Conservation (phyloP, 2,797 vertebrate genomes). For the Chaetophractus vellerosus region DNA sequence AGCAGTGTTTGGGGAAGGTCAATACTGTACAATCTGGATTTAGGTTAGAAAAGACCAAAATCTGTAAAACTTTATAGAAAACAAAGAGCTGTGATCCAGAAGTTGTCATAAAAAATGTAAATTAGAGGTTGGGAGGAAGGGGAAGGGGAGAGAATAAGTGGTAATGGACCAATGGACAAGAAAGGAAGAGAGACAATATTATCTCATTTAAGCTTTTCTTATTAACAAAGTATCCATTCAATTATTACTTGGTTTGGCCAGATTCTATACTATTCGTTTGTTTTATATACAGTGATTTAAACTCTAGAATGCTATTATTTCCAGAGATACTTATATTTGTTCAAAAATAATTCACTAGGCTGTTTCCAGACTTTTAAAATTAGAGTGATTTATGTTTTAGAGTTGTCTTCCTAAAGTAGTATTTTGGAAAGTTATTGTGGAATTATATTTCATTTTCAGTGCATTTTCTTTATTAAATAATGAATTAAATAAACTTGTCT, state of each 20-base stretch:
- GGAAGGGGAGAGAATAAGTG: background rate
- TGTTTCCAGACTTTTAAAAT: slow-evolving; percentile 11
- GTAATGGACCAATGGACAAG: background rate
- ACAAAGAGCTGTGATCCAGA: background rate
- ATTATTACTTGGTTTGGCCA: background rate
- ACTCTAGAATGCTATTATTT: slow-evolving; percentile 33
- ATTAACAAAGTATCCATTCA: background rate
- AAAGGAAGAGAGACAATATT: background rate
- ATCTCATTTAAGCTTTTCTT: slow-evolving; percentile 10
- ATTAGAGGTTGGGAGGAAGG: background rate
- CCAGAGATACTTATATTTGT: background rate
- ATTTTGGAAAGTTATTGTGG: slow-evolving; percentile 10
- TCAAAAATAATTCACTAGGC: background rate
- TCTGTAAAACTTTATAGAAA: background rate
- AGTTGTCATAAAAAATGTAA: background rate
- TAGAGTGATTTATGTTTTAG: slow-evolving; percentile 34
- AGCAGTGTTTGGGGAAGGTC: background rate
- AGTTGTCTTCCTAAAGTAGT: slow-evolving; percentile 55
- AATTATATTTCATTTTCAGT: slow-evolving; percentile 38
- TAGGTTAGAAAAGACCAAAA: background rate
- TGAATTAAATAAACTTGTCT: slow-evolving; percentile 6
- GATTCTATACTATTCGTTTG: background rate
- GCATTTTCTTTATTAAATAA: slow-evolving; percentile 56
- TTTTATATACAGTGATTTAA: background rate
- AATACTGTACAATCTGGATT: background rate